Evolutionary conservation across 1,140 invertebrate genomes (phyloP), one percentile per base, ranked within the genome.

Genomic region (Ganaspis sp.): DNA sequence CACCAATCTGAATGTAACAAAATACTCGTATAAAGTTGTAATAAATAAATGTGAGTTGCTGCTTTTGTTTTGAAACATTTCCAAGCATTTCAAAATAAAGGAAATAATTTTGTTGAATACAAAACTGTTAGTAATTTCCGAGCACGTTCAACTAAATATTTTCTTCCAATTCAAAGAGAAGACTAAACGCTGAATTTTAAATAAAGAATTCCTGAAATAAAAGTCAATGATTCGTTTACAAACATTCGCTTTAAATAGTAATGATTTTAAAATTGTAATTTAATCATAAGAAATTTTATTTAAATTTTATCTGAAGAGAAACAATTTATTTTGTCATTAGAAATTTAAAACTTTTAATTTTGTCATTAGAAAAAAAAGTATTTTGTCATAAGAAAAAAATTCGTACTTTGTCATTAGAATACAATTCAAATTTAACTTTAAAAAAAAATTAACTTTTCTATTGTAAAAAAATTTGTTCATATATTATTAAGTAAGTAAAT

Each of bases 1-100:
- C 11, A 8, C 21, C 54, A 64, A 64, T 17, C 58, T 29, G 23
- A 29, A 1, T 64, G 58, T 29, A 64, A 29, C 23, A 64, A 64
- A 64, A 15, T 23, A 64, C 54, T 64, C 23, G 26, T 15, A 23
- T 23, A 29, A 64, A 64, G 54, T 29, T 64, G 9, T 15, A 64
- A 29, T 26, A 64, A 64, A 64, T 64, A 29, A 64, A 64, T 29
- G 23, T 64, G 23, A 64, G 54, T 64, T 64, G 26, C 23, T 64
- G 58, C 58, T 12, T 64, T 64, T 64, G 26, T 29, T 64, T 29
- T n/a, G 0, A 64, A 64, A 64, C 23, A 64, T 64, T 64, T 64
- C 58, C 58, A 29, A n/a, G 58, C 23, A 64, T 64, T 64, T 29
- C 2, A 29, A 5, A 29, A n/a, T n/a, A 6, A 26, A 64, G 15